Percentiles rank a stretch among this genome's conserved stretches.
phyloP scores from a whole-genome alignment of 2,113 vertebrate genomes.

The Pleuronectes platessa region DNA sequence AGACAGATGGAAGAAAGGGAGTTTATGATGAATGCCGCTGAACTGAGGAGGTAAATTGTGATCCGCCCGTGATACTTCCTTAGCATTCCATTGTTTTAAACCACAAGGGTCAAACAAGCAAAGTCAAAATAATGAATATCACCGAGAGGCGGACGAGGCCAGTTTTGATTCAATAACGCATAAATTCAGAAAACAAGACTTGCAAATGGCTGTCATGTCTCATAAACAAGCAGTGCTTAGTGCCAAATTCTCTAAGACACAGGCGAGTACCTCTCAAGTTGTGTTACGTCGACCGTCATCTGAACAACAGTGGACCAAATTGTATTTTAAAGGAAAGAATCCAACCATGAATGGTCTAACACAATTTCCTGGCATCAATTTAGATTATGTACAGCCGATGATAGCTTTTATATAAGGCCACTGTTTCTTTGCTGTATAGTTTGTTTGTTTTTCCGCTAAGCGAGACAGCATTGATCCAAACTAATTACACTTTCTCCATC shows the following conservation, averaged over 20 bases:
- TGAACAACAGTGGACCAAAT: constrained; percentile 30
- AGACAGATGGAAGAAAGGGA: constrained; percentile 43
- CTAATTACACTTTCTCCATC: constrained; percentile 59
- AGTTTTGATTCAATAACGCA: constrained; percentile 45
- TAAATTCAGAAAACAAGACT: constrained; percentile 42
- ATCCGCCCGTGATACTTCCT: constrained; percentile 52
- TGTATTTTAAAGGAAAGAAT: constrained; percentile 37
- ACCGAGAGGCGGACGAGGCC: constrained; percentile 28
- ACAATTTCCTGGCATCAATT: constrained; percentile 35
- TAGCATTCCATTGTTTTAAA: constrained; percentile 44
- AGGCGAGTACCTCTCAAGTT: constrained; percentile 50
- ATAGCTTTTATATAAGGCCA: constrained; percentile 2
- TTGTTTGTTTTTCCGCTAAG: constrained; percentile 32
- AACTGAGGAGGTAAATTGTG: constrained; percentile 54
- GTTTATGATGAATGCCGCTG: constrained; percentile 58
- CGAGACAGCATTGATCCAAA: constrained; percentile 48
- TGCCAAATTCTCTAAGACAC: constrained; percentile 41
- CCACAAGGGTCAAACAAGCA: constrained; percentile 48
- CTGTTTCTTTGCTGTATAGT: constrained; percentile 30
- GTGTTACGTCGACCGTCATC: constrained; percentile 32
- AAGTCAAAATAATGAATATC: constrained; percentile 44
- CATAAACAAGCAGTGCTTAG: constrained; percentile 33
- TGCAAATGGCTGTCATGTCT: constrained; percentile 47
- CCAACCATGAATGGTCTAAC: constrained; percentile 27
- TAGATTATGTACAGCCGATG: neutral